These are phyloP conservation scores for Pagrus major DNA, from an alignment of 2,113 vertebrate genomes.

Conservation along the genomic window DNA sequence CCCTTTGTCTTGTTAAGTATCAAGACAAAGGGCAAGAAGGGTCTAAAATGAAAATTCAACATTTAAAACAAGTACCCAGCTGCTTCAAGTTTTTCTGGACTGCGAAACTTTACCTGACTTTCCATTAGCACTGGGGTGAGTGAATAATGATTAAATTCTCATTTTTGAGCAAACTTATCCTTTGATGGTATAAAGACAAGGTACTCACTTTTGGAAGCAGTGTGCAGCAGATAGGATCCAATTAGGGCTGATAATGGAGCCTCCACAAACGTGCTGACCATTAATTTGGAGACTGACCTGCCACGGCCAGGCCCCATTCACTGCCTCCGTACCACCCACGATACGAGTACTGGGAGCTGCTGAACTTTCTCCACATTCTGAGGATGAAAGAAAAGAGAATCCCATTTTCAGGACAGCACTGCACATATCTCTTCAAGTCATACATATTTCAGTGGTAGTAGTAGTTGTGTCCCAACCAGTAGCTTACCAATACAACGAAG, in stretches of 20 bases:
- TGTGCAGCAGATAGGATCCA: constrained; percentile 95
- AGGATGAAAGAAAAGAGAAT: background rate
- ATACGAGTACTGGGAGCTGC: constrained; percentile 80
- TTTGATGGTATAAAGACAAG: background rate
- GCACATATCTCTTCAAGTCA: background rate
- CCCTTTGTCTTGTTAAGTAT: too few relatives aligned
- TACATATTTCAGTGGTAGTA: background rate
- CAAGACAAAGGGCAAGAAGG: background rate
- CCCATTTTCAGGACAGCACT: background rate
- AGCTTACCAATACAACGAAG: constrained; percentile 80
- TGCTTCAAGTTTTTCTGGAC: too few relatives aligned
- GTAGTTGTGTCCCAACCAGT: background rate
- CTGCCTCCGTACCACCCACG: constrained; percentile 87
- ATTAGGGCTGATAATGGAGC: constrained; percentile 87
- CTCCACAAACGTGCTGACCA: constrained; percentile 88
- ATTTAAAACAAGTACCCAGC: too few relatives aligned
- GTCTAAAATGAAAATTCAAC: too few relatives aligned
- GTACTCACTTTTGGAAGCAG: constrained; percentile 89
- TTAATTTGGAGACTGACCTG: constrained; percentile 92
- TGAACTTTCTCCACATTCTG: constrained; percentile 87
- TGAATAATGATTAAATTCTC: too few relatives aligned
- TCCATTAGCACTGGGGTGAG: too few relatives aligned
- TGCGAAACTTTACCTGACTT: too few relatives aligned
- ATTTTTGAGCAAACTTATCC: too few relatives aligned
- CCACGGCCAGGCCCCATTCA: constrained; percentile 90